Evolutionary conservation across 2,888 invertebrate species (phyloP).

Genomic region (Scelioninae gen. 2): DNA sequence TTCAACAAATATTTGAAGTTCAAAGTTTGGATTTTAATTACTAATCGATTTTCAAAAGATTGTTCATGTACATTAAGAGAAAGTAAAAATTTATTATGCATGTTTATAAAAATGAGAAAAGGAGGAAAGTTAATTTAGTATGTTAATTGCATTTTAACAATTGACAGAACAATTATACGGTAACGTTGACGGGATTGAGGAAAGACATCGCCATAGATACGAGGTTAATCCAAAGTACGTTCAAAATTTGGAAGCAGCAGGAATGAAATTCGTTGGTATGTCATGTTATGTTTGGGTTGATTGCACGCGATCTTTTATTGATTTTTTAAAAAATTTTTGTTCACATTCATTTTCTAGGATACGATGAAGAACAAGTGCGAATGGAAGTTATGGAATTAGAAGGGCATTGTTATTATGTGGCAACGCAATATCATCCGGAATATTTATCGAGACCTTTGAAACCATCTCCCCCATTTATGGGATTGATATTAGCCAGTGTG

Average conservation of each 20-base stretch:
- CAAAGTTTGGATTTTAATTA: too few relatives aligned
- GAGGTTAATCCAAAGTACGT: conserved; percentile 97
- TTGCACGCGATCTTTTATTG: too few relatives aligned
- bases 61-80: too few relatives aligned
- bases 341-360: conserved; percentile 75
- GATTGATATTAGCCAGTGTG: conserved; percentile 92
- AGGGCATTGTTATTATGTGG: conserved; percentile 93
- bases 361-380: conserved; percentile 87
- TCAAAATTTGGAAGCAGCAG: conserved; percentile 85
- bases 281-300: neutral
- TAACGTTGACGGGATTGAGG: conserved; percentile 87
- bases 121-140: neutral
- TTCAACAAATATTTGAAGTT: neutral
- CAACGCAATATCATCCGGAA: conserved; percentile 98
- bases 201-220: conserved; percentile 97
- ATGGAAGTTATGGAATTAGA: conserved; percentile 96
- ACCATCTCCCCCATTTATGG: conserved; percentile 97
- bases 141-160: too few relatives aligned
- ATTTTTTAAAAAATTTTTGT: too few relatives aligned
- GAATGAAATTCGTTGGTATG: conserved; percentile 90
- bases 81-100: too few relatives aligned
- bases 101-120: neutral
- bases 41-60: too few relatives aligned
- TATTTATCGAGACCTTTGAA: conserved; percentile 93
- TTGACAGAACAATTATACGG: conserved; percentile 89